phyloP scores from a whole-genome alignment of 2,113 vertebrate genomes.

The Petrocephalus zakoni region DNA sequence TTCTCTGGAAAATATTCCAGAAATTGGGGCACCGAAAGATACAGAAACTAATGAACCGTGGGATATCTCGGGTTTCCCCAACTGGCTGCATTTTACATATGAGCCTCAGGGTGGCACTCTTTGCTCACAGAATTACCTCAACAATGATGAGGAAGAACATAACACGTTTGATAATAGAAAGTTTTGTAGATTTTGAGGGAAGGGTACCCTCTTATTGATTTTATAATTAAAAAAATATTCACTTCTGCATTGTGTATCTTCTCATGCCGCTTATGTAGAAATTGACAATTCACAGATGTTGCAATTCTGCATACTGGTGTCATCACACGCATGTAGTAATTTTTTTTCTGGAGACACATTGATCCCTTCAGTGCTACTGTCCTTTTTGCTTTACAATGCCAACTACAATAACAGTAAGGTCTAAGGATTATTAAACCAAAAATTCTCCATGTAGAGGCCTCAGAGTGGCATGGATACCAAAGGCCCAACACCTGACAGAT shows the following conservation, averaged over 20 bases:
- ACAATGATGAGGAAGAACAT: background rate
- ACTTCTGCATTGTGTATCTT: background rate
- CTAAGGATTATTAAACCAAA: background rate
- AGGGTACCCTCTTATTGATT: background rate
- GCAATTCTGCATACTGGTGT: background rate
- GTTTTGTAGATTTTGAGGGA: background rate
- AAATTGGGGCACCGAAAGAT: background rate
- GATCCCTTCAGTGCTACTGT: background rate
- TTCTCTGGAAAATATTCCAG: slow-evolving; percentile 19
- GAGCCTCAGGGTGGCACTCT: slow-evolving; percentile 41
- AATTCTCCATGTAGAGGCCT: background rate
- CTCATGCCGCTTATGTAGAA: background rate
- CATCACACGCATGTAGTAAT: background rate
- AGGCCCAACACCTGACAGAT: background rate
- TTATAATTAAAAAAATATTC: background rate
- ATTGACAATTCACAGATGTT: background rate
- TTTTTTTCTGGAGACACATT: background rate
- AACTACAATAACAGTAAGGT: background rate
- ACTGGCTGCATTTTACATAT: background rate
- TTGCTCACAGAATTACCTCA: slow-evolving; percentile 18
- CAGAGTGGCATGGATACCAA: background rate
- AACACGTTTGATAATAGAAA: no score
- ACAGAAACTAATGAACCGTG: background rate
- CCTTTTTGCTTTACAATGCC: background rate
- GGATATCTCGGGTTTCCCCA: background rate